Base-by-base conservation (phyloP, 2,888 invertebrate genomes). In the Willowsia nigromaculata region DNA sequence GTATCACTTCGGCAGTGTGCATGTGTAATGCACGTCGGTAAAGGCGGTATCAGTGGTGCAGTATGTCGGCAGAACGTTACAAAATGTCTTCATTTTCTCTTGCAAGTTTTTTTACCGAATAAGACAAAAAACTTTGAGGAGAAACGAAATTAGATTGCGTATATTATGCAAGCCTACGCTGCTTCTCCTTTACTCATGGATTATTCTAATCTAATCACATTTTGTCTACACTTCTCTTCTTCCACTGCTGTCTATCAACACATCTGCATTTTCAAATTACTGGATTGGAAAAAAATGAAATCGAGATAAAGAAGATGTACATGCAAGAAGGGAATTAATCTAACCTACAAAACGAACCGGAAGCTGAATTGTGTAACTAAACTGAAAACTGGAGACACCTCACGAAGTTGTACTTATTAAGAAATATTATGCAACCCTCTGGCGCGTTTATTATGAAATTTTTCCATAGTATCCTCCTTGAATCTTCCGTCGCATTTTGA, bases 1-100 rank as follows among this genome's bases (percentile, higher is more conserved):
- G 76, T 59, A 65, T 80, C 50, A 76, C 43, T 74, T 56, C 76
- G 76, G 85, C 76, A 25, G 85, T 85, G 76, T 85, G 76, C 85
- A 76, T 62, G 85, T 76, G 47, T 76, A 59, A 76, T 76, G 85
- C 76, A 22, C 85, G 59, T 68, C 68, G 22, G 40, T 18, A n/a
- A 27, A 18, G 40, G 18, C 40, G 68, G 33, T n/a, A 1, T 18
- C 18, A 7, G 40, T 68, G 18, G 15, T 59, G 18, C 6, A 65
- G 5, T n/a, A 37, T 68, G 40, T 40, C 62, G 62, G n/a, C 68
- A 68, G 4, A 18, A 37, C 33, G 40, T 68, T 65, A 18, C n/a
- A 37, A 74, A 74, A 74, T 74, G 74, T 74, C 74, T 74, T 50
- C 22, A 74, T 74, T 74, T 74, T 47, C 47, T 27, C n/a, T 11